Evolutionary conservation across 2,113 vertebrate species (phyloP).

Genomic region (Dipodomys stephensi): DNA sequence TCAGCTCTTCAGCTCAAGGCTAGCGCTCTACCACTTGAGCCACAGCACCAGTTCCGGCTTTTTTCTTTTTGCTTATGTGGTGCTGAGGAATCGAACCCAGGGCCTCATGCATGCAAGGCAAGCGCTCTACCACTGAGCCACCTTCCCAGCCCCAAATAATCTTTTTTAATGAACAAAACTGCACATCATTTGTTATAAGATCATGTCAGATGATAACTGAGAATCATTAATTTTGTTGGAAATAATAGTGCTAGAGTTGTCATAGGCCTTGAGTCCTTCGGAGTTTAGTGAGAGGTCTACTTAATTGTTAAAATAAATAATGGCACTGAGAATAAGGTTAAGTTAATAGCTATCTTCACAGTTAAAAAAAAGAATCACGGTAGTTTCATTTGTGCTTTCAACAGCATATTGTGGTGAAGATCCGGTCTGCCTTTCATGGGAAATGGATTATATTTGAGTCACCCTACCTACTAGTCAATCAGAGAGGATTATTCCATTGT

Average conservation of each 20-base stretch:
- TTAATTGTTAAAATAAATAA: slow-evolving; percentile 66
- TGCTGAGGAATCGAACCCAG: too few relatives aligned
- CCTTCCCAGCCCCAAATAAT: too few relatives aligned
- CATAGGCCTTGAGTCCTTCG: not conserved
- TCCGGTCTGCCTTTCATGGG: not conserved
- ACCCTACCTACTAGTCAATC: not conserved
- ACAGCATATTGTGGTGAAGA: not conserved
- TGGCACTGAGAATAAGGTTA: slow-evolving; percentile 24
- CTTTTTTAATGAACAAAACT: not conserved
- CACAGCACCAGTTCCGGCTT: too few relatives aligned
- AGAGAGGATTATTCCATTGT: slow-evolving; percentile 69
- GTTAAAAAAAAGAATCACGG: not conserved
- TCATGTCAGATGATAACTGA: not conserved
- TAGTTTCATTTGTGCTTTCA: not conserved
- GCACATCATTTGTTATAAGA: not conserved
- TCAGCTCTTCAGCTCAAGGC: too few relatives aligned
- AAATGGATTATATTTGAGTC: not conserved
- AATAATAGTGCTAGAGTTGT: not conserved
- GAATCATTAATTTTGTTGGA: slow-evolving; percentile 29
- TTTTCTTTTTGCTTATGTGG: too few relatives aligned
- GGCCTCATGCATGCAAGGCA: too few relatives aligned
- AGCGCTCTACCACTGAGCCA: too few relatives aligned
- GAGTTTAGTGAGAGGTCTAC: not conserved
- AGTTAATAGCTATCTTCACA: slow-evolving; percentile 44
- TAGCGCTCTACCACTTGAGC: too few relatives aligned